Base-by-base conservation (phyloP, 2,888 invertebrate genomes). In the Epiblema foenella region DNA sequence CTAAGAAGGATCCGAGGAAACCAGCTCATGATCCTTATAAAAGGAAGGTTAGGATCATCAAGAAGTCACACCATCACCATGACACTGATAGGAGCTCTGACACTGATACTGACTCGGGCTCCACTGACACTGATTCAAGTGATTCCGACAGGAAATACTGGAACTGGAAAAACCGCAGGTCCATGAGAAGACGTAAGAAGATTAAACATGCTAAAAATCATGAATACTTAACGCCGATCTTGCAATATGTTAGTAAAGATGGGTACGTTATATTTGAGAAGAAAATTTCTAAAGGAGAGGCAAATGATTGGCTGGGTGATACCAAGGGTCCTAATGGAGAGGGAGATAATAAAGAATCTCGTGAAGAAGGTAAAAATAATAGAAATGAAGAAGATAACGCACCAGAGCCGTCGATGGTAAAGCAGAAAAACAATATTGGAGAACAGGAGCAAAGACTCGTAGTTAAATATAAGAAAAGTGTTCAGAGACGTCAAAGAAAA, bases 211-310 rank as follows among this genome's bases (percentile, higher is more conserved):
- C 77, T 69, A 46, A 75, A 69, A 69, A 76, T 73, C 77, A 77
- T 59, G 82, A 84, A 9, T 58, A 89, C 1, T 75, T 92, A 0
- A 91, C 90, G 15, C 92, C 92, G 0, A 80, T 92, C 11, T 76
- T 93, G 1, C 92, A 93, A 70, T 93, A 93, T 60, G 90, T 93
- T 0, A 92, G 90, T 0, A 90, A 90, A 65, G 91, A 92, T 68
- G 92, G 92, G 0, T 92, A 91, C 69, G 92, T 93, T 0, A 89
- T 93, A 74, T 93, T 83, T 75, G 91, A 93, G 75, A 92, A 90
- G 76, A 80, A 85, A 52, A 91, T 93, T 66, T 81, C 88, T 1
- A 89, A 87, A 74, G 81, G 76, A 5, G 91, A 93, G 81, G 92
- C 92, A 0, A 88, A 85, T 15, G 83, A 88, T 73, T 93, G 92